phyloP scores from a whole-genome alignment of 2,888 invertebrate genomes.

The Drosophila peninsularis region DNA sequence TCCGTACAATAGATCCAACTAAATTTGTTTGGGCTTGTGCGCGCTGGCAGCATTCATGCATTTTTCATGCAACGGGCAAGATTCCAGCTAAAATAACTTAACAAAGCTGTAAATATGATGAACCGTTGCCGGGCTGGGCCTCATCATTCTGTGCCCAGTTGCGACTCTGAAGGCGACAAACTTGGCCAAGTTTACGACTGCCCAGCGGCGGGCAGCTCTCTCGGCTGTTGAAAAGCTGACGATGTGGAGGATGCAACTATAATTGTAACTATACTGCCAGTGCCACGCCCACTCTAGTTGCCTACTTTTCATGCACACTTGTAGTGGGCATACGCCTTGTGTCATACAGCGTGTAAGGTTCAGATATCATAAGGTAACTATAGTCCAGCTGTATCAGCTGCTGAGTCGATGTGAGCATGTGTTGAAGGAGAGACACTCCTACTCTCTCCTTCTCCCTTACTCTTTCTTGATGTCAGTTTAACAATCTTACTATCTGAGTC shows the following conservation, averaged over 20 bases:
- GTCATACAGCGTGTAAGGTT: background rate
- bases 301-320: background rate
- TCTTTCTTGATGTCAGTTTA: background rate
- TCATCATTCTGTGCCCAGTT: constrained; percentile 52
- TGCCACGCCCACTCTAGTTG: constrained; percentile 5
- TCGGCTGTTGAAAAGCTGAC: constrained; percentile 44
- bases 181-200: constrained; percentile 69
- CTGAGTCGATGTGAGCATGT: no score
- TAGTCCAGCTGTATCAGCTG: background rate
- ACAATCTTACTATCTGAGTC: background rate
- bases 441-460: background rate
- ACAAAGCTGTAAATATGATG: constrained; percentile 77
- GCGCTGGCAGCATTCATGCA: constrained; percentile 52
- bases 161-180: constrained; percentile 61
- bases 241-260: constrained; percentile 13
- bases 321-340: background rate
- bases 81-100: constrained; percentile 68
- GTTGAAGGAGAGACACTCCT: no score
- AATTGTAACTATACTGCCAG: constrained; percentile 36
- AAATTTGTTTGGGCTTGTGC: constrained; percentile 21
- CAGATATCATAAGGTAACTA: background rate
- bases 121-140: constrained; percentile 55
- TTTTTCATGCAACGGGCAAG: constrained; percentile 66
- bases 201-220: constrained; percentile 50
- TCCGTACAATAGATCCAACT: constrained; percentile 45